Percentiles rank a stretch among this genome's conserved stretches.
These are phyloP conservation scores for Ranitomeya variabilis DNA, from an alignment of 2,113 vertebrate genomes.

Conservation along the genomic window DNA sequence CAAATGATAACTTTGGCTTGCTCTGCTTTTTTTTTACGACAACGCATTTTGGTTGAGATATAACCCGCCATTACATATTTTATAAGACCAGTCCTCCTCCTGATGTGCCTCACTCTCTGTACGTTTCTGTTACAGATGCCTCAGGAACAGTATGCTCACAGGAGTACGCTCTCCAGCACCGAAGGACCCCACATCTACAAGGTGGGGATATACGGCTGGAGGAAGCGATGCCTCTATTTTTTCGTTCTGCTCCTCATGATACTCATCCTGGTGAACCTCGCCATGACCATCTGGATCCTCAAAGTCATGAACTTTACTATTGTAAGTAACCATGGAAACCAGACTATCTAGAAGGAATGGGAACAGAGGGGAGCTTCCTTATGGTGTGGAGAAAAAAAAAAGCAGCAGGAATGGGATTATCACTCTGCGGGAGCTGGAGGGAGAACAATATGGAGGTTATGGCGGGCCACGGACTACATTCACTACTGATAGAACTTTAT, in stretches of 20 bases:
- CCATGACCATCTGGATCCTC: constrained; percentile 99
- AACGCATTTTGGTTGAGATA: background rate
- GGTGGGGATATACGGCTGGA: constrained; percentile 99
- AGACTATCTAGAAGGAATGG: background rate
- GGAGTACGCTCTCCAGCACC: constrained; percentile 89
- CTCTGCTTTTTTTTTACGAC: background rate
- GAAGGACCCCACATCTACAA: constrained; percentile 96
- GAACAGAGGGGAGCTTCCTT: background rate
- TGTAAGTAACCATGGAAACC: constrained; percentile 80
- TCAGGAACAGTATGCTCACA: constrained; percentile 91
- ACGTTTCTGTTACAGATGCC: constrained; percentile 85
- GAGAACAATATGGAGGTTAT: background rate
- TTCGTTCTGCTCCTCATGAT: constrained; percentile 98
- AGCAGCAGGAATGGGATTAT: constrained; percentile 23
- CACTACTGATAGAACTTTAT: background rate
- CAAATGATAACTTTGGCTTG: too few relatives aligned
- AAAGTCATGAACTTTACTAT: constrained; percentile 99
- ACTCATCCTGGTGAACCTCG: constrained; percentile 97
- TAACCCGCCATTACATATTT: constrained; percentile 31
- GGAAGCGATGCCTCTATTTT: constrained; percentile 99
- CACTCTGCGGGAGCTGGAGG: background rate
- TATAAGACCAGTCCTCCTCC: constrained; percentile 25
- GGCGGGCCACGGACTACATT: background rate
- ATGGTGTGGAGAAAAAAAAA: background rate
- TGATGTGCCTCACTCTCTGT: constrained; percentile 55